Evolutionary conservation across 2,113 vertebrate genomes (phyloP), one percentile per base, ranked within the genome.

Genomic region (Bambusicola thoracicus): DNA sequence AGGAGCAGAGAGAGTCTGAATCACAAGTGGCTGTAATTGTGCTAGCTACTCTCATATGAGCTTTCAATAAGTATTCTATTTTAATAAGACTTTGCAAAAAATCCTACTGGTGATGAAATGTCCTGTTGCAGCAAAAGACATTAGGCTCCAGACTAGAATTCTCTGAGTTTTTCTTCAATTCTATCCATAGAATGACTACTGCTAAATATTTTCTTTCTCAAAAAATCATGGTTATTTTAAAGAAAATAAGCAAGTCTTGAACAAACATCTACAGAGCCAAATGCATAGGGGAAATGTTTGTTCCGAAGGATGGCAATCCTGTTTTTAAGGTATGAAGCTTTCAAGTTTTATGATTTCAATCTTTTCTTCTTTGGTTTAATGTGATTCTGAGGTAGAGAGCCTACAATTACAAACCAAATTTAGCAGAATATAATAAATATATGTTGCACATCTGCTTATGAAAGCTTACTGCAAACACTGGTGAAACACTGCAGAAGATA

Each of bases 1-100:
- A 95, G 81, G 24, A 80, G 30, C 59, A 87, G n/a, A 91, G 81
- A 34, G 41, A 13, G 38, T 82, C 63, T 82, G 84, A 89, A 73
- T 90, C 62, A 87, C 30, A 76, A 79, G 74, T 84, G 84, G 14
- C 34, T 79, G 0, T 85, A 90, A 93, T 66, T 91, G 32, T 40
- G 76, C 40, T 55, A 62, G 55, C 29, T 82, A 55, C 59, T 85
- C 76, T 34, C 41, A 34, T 38, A 55, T 36, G 10, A 91, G 79
- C 67, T 89, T 93, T 75, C 84, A 74, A 20, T 8, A 79, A 55
- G 44, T 27, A 34, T 62, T 68, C 32, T 20, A 2, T 68, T 87
- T 81, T 74, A 81, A 49, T 67, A 77, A 80, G 43, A 58, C 58
- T n/a, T 40, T 55, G 7, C 51, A 43, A 62, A 79, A 96, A 69